Percentiles rank a stretch among this genome's conserved stretches.
Conservation (phyloP, 2,797 vertebrate species). For the Sebastes oblongus region DNA sequence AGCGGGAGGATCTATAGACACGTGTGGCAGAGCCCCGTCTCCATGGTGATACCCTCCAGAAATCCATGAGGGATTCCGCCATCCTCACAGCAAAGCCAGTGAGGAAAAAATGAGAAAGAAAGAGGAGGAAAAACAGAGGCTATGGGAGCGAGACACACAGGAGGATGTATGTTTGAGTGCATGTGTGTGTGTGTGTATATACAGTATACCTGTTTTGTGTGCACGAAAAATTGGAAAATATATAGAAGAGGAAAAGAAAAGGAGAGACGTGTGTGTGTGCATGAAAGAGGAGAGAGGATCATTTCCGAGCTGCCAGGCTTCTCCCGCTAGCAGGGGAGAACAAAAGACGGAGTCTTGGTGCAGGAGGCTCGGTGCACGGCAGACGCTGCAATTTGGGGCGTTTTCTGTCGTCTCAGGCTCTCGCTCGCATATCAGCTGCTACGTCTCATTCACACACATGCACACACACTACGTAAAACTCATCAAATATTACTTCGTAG, state of each 20-base stretch:
- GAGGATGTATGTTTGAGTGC: constrained; percentile 44
- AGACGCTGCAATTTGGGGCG: constrained; percentile 78
- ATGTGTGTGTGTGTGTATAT: constrained; percentile 19
- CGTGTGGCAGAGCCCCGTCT: constrained; percentile 83
- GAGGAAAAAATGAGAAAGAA: constrained; percentile 53
- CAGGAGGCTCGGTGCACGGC: constrained; percentile 74
- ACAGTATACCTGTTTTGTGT: constrained; percentile 8
- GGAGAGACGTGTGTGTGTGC: constrained; percentile 5
- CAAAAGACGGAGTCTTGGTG: constrained; percentile 78
- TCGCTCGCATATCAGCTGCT: constrained; percentile 64
- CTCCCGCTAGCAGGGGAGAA: constrained; percentile 76
- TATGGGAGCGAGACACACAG: constrained; percentile 44
- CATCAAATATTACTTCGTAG: constrained; percentile 9
- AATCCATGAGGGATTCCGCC: constrained; percentile 85
- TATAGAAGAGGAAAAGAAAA: constrained; percentile 43
- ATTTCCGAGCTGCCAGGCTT: constrained; percentile 83
- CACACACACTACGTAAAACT: not conserved
- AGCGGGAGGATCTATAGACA: constrained; percentile 84
- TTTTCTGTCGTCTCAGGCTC: constrained; percentile 72
- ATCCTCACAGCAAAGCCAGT: constrained; percentile 76
- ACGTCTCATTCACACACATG: constrained; percentile 27
- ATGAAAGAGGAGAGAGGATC: constrained; percentile 62
- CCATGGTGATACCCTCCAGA: constrained; percentile 88
- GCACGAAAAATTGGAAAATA: constrained; percentile 24
- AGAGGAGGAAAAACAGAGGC: constrained; percentile 41